A percentile compares a stretch with the other conserved stretches of the same genome.
phyloP scores from a whole-genome alignment of 2,888 invertebrate species.

The Ochropleura plecta region DNA sequence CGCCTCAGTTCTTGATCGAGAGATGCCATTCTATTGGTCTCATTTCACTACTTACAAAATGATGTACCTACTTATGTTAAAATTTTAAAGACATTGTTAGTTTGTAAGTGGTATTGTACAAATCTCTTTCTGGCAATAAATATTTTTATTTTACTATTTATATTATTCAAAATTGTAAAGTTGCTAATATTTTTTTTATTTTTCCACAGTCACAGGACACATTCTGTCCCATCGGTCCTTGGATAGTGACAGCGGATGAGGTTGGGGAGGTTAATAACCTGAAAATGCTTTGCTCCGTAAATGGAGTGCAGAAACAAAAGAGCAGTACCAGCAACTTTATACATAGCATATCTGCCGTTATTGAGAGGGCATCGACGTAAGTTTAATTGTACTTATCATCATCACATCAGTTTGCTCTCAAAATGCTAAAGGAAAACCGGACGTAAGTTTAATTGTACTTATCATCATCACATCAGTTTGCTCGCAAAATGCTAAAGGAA shows the following conservation, averaged over 20 bases:
- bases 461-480: background rate
- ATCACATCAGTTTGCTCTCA: background rate
- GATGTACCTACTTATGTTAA: too few relatives aligned
- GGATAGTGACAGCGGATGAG: conserved; percentile 94
- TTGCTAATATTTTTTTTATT: background rate
- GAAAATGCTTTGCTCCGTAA: conserved; percentile 93
- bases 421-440: too few relatives aligned
- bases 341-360: conserved; percentile 94
- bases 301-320: conserved; percentile 94
- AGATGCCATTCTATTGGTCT: background rate
- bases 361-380: conserved; percentile 92
- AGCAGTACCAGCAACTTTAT: conserved; percentile 95
- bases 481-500: background rate
- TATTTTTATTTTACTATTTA: background rate
- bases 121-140: too few relatives aligned
- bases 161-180: background rate
- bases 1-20: background rate
- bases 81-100: too few relatives aligned
- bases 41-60: too few relatives aligned
- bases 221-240: conserved; percentile 97
- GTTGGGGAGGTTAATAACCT: conserved; percentile 93
- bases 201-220: conserved; percentile 93
- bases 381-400: conserved; percentile 55
- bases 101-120: too few relatives aligned
- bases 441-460: conserved; percentile 75